Percentiles rank a stretch among this genome's conserved stretches.
Conservation (phyloP, 2,113 vertebrate species). For the Struthio camelus region DNA sequence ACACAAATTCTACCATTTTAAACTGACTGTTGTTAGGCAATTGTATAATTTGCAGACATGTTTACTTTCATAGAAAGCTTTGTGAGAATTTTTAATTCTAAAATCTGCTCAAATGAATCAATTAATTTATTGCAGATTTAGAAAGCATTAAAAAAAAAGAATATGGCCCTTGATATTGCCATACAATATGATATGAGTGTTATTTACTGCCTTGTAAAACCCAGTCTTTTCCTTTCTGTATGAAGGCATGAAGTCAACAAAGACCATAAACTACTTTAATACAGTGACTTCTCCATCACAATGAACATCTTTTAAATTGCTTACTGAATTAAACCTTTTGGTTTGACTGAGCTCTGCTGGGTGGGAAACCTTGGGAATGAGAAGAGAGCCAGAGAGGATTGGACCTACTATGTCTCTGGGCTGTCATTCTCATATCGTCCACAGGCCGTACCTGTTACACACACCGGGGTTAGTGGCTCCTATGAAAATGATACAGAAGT, state of each 20-base stretch:
- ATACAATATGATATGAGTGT: background rate
- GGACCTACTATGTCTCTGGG: background rate
- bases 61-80: background rate
- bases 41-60: background rate
- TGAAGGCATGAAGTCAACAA: background rate
- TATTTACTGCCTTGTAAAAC: background rate
- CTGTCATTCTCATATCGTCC: background rate
- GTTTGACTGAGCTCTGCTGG: background rate
- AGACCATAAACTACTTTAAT: background rate
- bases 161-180: background rate
- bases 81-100: background rate
- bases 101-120: background rate
- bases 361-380: background rate
- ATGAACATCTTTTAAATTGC: background rate
- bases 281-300: background rate
- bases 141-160: background rate
- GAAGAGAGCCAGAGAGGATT: background rate
- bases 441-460: background rate
- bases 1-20: conserved; percentile 20
- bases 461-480: background rate
- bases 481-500: background rate
- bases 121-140: background rate
- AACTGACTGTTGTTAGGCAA: background rate
- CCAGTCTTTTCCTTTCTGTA: background rate
- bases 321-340: background rate